Conservation (phyloP, 2,888 invertebrate species). For the Tetropium fuscum region DNA sequence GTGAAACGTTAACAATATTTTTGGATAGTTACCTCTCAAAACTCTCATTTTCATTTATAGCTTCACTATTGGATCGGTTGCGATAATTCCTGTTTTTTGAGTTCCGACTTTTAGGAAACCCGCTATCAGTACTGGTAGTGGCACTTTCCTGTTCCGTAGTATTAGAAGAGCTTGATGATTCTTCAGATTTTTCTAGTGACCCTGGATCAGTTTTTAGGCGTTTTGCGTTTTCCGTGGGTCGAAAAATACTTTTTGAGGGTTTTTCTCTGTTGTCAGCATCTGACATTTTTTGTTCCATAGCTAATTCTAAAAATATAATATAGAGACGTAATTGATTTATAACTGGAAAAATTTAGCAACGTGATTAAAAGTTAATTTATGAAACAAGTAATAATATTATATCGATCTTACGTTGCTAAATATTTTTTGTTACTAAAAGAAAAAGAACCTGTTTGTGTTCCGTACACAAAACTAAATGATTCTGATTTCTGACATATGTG, state of each 20-base stretch:
- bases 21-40: too few relatives aligned
- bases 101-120: slow-evolving; percentile 48
- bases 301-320: slow-evolving; percentile 49
- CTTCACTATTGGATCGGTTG: slow-evolving; percentile 35
- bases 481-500: slow-evolving; percentile 28
- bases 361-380: background rate
- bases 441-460: slow-evolving; percentile 28
- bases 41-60: slow-evolving; percentile 47
- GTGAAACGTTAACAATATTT: too few relatives aligned
- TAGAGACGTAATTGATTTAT: slow-evolving; percentile 37
- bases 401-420: slow-evolving; percentile 23
- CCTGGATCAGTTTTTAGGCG: slow-evolving; percentile 54
- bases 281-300: slow-evolving; percentile 54
- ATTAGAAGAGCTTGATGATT: slow-evolving; percentile 51
- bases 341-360: too few relatives aligned
- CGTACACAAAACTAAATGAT: slow-evolving; percentile 25
- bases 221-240: slow-evolving; percentile 48
- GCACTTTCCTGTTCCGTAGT: slow-evolving; percentile 50
- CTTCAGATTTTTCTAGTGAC: slow-evolving; percentile 46
- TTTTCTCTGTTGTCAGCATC: slow-evolving; percentile 43
- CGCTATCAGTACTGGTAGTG: slow-evolving; percentile 54
- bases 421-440: slow-evolving; percentile 17
- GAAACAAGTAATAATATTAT: background rate
- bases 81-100: slow-evolving; percentile 54
- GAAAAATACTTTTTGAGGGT: slow-evolving; percentile 31